Conservation (phyloP, 2,113 vertebrate genomes). For the Myodes glareolus region DNA sequence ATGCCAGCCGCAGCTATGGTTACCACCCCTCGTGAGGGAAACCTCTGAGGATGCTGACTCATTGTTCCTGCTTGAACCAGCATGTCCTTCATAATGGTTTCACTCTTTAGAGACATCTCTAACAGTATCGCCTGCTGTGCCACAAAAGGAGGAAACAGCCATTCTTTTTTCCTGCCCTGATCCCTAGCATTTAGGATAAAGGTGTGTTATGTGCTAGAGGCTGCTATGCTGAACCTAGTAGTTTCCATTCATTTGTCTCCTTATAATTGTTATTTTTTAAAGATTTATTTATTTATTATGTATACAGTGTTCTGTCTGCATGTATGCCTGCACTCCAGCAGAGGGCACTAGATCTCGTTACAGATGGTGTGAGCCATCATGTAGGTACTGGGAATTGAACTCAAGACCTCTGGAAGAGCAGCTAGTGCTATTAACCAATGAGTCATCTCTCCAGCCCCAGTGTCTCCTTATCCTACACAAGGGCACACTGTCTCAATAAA, state of each 20-base stretch:
- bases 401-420: too few relatives aligned
- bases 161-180: not conserved
- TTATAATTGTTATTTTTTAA: not conserved
- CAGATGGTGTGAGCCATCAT: too few relatives aligned
- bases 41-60: not conserved
- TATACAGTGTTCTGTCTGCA: too few relatives aligned
- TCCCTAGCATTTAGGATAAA: not conserved
- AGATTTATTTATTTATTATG: too few relatives aligned
- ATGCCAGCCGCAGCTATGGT: not conserved
- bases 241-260: not conserved
- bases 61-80: not conserved
- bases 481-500: not conserved
- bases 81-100: not conserved
- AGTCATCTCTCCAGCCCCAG: too few relatives aligned
- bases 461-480: not conserved
- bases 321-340: too few relatives aligned
- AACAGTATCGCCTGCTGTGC: not conserved
- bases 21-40: not conserved
- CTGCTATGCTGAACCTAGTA: not conserved
- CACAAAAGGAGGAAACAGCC: constrained; percentile 20
- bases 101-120: not conserved
- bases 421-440: too few relatives aligned
- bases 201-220: not conserved
- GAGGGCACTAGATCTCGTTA: too few relatives aligned
- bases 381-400: too few relatives aligned